Evolutionary conservation across 2,888 invertebrate species (phyloP).

Genomic region (Cyaniris semiargus): DNA sequence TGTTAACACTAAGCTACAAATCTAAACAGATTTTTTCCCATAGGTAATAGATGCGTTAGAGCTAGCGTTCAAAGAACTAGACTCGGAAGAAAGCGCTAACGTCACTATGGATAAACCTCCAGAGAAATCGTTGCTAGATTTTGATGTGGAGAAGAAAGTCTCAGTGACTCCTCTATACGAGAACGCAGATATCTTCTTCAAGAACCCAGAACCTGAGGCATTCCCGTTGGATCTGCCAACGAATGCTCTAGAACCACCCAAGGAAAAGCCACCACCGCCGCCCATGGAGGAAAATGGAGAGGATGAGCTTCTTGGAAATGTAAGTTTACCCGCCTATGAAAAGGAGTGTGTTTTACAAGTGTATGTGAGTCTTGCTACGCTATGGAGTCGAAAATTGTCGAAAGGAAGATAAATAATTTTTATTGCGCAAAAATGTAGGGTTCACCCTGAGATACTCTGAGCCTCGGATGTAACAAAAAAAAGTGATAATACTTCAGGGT

Average conservation of each 20-base stretch:
- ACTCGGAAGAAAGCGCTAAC: constrained; percentile 69
- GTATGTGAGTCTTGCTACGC: too few species aligned
- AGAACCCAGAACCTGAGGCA: constrained; percentile 56
- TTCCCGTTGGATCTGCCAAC: constrained; percentile 82
- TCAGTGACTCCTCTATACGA: constrained; percentile 81
- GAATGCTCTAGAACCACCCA: constrained; percentile 86
- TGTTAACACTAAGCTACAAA: background rate
- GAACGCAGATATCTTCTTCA: constrained; percentile 81
- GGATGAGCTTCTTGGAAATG: constrained; percentile 72
- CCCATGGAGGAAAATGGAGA: constrained; percentile 79
- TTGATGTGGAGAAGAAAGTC: constrained; percentile 60
- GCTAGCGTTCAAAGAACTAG: constrained; percentile 82
- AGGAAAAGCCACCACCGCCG: constrained; percentile 92
- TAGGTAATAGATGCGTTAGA: constrained; percentile 84
- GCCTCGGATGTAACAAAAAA: too few species aligned
- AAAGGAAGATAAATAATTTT: too few species aligned
- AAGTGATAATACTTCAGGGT: too few species aligned
- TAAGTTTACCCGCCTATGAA: constrained; percentile 49
- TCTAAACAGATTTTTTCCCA: constrained; percentile 35
- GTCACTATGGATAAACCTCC: constrained; percentile 49
- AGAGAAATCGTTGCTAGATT: constrained; percentile 49
- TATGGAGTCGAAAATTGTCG: too few species aligned
- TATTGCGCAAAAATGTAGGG: too few species aligned
- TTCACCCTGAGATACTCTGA: too few species aligned
- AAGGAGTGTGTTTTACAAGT: too few species aligned